Percentiles rank a stretch among this genome's conserved stretches.
Evolutionary conservation across 2,797 vertebrate genomes (phyloP).

Genomic region (Sebastes melanostomus): DNA sequence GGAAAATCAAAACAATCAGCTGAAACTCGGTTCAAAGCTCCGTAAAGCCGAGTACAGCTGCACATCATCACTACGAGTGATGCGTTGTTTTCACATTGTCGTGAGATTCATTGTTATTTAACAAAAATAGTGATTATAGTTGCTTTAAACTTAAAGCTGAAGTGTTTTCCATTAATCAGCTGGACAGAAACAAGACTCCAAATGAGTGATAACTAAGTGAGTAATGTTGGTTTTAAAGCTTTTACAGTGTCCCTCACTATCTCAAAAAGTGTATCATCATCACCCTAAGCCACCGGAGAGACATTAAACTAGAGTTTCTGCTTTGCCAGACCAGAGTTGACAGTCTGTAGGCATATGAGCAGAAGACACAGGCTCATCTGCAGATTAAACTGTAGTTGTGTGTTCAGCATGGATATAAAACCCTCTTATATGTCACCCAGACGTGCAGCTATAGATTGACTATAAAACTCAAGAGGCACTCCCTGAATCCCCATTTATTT

Average conservation of each 20-base stretch:
- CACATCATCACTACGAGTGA: background rate
- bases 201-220: background rate
- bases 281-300: background rate
- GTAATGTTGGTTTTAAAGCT: background rate
- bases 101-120: background rate
- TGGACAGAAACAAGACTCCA: background rate
- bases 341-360: background rate
- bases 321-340: background rate
- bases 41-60: background rate
- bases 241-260: background rate
- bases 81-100: background rate
- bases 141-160: background rate
- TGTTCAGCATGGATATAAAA: slow-evolving; percentile 19
- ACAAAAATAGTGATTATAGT: background rate
- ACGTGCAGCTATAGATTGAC: slow-evolving; percentile 41
- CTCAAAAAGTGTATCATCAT: slow-evolving; percentile 4
- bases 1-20: background rate
- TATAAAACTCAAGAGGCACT: slow-evolving; percentile 51
- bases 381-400: slow-evolving; percentile 28
- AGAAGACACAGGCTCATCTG: background rate
- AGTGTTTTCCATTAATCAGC: background rate
- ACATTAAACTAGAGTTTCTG: slow-evolving; percentile 22
- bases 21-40: background rate
- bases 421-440: slow-evolving; percentile 20
- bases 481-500: slow-evolving; percentile 56